These are phyloP conservation scores for Folsomia candida DNA, from an alignment of 2,888 invertebrate genomes.

Conservation along the genomic window DNA sequence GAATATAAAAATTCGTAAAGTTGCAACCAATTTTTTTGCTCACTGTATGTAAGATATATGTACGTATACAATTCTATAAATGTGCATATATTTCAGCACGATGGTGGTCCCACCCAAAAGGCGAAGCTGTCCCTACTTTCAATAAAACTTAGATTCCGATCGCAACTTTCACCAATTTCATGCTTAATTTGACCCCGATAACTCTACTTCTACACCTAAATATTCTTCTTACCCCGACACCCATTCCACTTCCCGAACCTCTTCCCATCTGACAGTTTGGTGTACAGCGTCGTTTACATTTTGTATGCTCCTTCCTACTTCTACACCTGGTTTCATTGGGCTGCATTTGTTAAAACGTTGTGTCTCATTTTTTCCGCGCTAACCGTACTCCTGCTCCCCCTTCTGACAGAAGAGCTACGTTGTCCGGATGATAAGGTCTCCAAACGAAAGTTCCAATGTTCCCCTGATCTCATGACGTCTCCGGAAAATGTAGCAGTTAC, in stretches of 20 bases:
- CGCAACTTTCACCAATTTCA: not conserved
- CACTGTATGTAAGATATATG: too few relatives aligned
- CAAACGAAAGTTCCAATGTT: not conserved
- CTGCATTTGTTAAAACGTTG: not conserved
- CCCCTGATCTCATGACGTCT: not conserved
- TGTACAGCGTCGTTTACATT: not conserved
- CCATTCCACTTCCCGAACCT: not conserved
- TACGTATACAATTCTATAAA: too few relatives aligned
- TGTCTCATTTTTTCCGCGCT: not conserved
- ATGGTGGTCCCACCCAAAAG: not conserved
- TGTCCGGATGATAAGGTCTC: too few relatives aligned
- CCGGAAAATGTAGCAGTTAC: not conserved
- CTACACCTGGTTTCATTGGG: not conserved
- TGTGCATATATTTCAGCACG: not conserved
- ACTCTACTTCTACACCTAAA: not conserved
- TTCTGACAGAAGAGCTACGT: not conserved
- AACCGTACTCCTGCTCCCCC: not conserved
- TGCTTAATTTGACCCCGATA: not conserved
- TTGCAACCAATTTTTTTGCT: too few relatives aligned
- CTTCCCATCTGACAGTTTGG: not conserved
- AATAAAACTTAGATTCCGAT: not conserved
- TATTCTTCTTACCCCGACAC: not conserved
- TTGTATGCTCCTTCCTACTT: not conserved
- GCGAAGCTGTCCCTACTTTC: not conserved
- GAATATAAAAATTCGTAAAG: too few relatives aligned